Base-by-base conservation (phyloP, 2,888 invertebrate genomes). In the Carabus problematicus region DNA sequence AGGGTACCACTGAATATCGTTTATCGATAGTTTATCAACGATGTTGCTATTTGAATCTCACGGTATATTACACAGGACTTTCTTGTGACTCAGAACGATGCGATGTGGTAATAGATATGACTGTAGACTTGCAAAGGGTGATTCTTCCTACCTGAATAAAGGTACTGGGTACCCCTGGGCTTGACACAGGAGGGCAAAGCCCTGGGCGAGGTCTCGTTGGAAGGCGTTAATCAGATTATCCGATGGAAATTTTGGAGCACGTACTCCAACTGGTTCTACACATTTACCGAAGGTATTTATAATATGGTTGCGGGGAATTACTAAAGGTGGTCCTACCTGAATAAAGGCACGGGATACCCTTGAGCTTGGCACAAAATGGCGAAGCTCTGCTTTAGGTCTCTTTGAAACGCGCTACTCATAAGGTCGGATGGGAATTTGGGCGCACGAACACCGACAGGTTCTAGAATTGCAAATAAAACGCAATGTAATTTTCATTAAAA, bases 161-260 rank as follows among this genome's bases (percentile, higher is more conserved):
- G 88, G 88, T 78, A 89, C 87, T 75, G 92, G 92, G 81, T 87
- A 90, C 75, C 90, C 92, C 85, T 92, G 92, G 73, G 91, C 90
- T 80, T 90, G 91, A 81, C 91, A 92, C 78, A 91, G 85, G 74
- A 91, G 81, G 60, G 88, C 89, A 79, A 92, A 86, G 77, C 87
- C 86, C 77, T 86, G 86, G 74, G 85, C 85, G 72, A 83, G 84
- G 76, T 82, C 84, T 80, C 90, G 86, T 79, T 87, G 88, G 80
- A 89, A 90, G 80, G 88, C 88, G 74, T 88, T 87, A 79, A 87
- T 87, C 79, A 89, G 87, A 72, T 88, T 85, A 76, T 89, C 90
- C 74, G 86, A 87, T 70, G 89, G 89, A 80, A 91, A 88, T 75
- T 88, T 87, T 70, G 91, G 91, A 74, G 88, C 87, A 81, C 89